These are phyloP conservation scores for Machaerirhynchus nigripectus DNA, from an alignment of 2,113 vertebrate genomes.

Conservation along the genomic window DNA sequence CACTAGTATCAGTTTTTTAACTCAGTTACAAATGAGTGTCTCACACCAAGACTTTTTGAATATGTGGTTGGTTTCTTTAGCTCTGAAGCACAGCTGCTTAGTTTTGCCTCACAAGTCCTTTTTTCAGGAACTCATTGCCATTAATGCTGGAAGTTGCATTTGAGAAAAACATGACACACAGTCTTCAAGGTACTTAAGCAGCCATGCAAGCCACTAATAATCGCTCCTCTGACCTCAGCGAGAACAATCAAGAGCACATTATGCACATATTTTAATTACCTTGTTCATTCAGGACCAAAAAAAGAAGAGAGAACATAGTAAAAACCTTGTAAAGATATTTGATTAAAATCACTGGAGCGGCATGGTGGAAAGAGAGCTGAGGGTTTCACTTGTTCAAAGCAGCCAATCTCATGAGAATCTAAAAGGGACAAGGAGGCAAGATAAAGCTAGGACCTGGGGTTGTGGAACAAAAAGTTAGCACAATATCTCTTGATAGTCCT, in stretches of 20 bases:
- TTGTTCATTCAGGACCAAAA: neutral
- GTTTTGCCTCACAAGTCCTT: neutral
- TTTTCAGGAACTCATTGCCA: neutral
- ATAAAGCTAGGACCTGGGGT: neutral
- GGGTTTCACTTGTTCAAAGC: neutral
- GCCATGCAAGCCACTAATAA: neutral
- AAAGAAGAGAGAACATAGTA: neutral
- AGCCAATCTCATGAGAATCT: neutral
- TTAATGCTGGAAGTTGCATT: neutral
- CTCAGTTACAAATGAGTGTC: neutral
- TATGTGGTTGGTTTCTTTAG: neutral
- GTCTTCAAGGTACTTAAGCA: neutral
- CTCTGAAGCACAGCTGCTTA: neutral
- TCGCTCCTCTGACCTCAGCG: neutral
- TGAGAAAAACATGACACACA: neutral
- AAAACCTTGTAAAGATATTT: neutral
- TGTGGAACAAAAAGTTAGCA: neutral
- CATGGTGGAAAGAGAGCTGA: neutral
- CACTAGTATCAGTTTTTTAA: neutral
- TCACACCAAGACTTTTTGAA: neutral
- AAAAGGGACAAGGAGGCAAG: neutral
- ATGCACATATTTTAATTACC: neutral
- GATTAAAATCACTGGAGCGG: neutral
- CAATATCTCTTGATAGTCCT: neutral
- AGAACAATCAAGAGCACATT: neutral